These are phyloP conservation scores for Drosophila busckii DNA, from an alignment of 1,140 invertebrate genomes.

Conservation along the genomic window DNA sequence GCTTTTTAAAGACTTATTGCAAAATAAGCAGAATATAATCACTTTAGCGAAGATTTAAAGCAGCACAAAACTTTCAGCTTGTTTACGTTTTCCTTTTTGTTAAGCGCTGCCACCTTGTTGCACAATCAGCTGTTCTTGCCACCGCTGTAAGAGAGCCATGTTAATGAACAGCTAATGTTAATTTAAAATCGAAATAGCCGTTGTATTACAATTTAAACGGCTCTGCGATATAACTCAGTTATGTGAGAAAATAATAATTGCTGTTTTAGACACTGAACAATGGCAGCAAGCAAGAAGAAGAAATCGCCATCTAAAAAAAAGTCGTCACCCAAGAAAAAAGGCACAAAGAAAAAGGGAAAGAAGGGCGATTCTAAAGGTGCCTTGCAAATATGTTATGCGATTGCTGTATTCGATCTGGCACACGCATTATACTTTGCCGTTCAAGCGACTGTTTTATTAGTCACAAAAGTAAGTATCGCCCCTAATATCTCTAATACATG, in stretches of 20 bases:
- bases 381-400: slow-evolving; percentile 33
- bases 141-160: too few relatives aligned
- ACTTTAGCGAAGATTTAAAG: too few relatives aligned
- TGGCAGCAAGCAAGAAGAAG: slow-evolving; percentile 33
- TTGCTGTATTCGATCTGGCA: slow-evolving; percentile 37
- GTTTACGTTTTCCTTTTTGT: too few relatives aligned
- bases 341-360: background rate
- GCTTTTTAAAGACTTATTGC: background rate
- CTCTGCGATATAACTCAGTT: slow-evolving; percentile 34
- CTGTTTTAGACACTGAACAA: slow-evolving; percentile 12
- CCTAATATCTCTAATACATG: background rate
- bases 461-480: slow-evolving; percentile 24
- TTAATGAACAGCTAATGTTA: background rate
- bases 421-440: slow-evolving; percentile 50
- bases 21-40: background rate
- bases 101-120: slow-evolving; percentile 10
- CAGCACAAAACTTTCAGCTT: too few relatives aligned
- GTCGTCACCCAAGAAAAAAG: background rate
- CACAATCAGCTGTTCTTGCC: slow-evolving; percentile 9
- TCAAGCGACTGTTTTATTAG: slow-evolving; percentile 32
- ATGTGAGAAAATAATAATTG: background rate
- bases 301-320: slow-evolving; percentile 23
- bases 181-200: slow-evolving; percentile 1
- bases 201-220: background rate
- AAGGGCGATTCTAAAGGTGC: background rate